phyloP scores from a whole-genome alignment of 2,797 vertebrate genomes.

The Pseudotriccus pelzelni region DNA sequence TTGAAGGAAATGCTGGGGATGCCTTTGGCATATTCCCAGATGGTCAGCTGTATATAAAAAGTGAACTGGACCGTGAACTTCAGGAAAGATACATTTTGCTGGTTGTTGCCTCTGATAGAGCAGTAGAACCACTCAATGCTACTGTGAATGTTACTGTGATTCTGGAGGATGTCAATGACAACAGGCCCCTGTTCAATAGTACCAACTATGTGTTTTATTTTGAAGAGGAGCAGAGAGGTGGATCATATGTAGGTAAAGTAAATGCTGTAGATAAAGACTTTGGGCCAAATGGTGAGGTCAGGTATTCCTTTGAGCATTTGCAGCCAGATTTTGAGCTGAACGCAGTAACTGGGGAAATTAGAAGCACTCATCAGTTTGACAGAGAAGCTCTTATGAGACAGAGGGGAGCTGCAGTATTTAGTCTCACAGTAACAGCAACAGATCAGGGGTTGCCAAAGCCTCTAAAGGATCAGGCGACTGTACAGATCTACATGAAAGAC shows the following conservation, averaged over 20 bases:
- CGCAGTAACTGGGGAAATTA: constrained; percentile 87
- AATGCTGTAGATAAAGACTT: constrained; percentile 93
- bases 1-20: constrained; percentile 87
- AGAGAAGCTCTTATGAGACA: constrained; percentile 93
- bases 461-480: constrained; percentile 93
- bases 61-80: constrained; percentile 93
- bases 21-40: constrained; percentile 97
- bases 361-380: constrained; percentile 89
- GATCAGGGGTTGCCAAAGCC: constrained; percentile 95
- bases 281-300: constrained; percentile 91
- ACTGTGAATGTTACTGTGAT: constrained; percentile 92
- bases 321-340: constrained; percentile 94
- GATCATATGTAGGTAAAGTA: constrained; percentile 87
- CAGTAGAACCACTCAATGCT: constrained; percentile 90
- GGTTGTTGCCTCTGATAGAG: constrained; percentile 89
- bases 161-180: constrained; percentile 95
- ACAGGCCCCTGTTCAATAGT: constrained; percentile 96
- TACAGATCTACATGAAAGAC: constrained; percentile 94
- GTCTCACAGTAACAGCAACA: constrained; percentile 86
- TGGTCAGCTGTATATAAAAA: constrained; percentile 94
- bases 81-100: constrained; percentile 90
- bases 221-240: constrained; percentile 89
- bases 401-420: constrained; percentile 90
- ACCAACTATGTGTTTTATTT: constrained; percentile 97
- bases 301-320: constrained; percentile 88